Conservation (phyloP, 1,140 invertebrate genomes). For the Heliothis virescens region DNA sequence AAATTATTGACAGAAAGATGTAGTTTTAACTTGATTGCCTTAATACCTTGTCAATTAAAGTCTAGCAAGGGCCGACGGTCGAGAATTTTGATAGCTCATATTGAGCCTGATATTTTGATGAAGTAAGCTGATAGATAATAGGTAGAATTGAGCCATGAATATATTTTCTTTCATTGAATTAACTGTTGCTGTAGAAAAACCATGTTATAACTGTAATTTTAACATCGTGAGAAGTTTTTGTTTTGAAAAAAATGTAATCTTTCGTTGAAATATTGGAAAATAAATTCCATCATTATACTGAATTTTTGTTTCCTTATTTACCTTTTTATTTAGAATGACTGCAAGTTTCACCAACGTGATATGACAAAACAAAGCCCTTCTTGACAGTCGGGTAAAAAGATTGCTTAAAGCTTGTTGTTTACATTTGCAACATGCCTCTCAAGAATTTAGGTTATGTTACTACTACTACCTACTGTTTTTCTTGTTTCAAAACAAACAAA, state of each 20-base stretch:
- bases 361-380: no score
- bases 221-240: conserved; percentile 72
- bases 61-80: conserved; percentile 74
- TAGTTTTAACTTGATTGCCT: conserved; percentile 69
- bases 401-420: background rate
- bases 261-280: conserved; percentile 81
- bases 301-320: conserved; percentile 67
- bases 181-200: conserved; percentile 71
- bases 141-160: conserved; percentile 82
- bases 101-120: conserved; percentile 84
- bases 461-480: background rate
- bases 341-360: no score
- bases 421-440: background rate
- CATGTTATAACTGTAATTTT: conserved; percentile 73
- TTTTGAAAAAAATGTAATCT: conserved; percentile 74
- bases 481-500: conserved; percentile 20
- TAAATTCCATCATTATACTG: conserved; percentile 81
- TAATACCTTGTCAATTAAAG: conserved; percentile 74
- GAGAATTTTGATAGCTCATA: conserved; percentile 84
- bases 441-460: conserved; percentile 20
- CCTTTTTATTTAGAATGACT: background rate
- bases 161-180: conserved; percentile 72
- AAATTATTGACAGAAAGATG: conserved; percentile 60
- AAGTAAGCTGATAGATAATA: conserved; percentile 80
- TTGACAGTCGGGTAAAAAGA: no score